Conservation (phyloP, 1,140 invertebrate species). For the Archivesica marissinica region DNA sequence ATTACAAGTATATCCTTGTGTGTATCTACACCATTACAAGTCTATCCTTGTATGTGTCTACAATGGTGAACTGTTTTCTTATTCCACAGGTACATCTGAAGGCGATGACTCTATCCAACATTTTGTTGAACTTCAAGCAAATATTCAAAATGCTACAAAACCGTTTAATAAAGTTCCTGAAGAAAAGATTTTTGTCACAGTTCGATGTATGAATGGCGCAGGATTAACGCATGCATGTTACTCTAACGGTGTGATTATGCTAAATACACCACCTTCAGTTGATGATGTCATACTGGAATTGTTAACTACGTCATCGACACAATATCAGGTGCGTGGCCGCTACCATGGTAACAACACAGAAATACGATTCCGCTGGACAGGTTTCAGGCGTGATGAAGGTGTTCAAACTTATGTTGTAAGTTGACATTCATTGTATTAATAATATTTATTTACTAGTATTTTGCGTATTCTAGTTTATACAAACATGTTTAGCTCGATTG, state of each 20-base stretch:
- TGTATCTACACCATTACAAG: too few species aligned
- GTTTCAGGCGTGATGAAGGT: slow-evolving; percentile 31
- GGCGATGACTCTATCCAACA: slow-evolving; percentile 4
- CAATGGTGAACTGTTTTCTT: too few species aligned
- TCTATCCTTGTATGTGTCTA: too few species aligned
- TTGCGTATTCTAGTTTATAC: background rate
- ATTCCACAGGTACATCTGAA: background rate
- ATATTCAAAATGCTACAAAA: background rate
- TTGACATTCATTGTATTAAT: background rate
- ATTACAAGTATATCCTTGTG: too few species aligned
- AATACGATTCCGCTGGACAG: slow-evolving; percentile 33
- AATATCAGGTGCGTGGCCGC: background rate
- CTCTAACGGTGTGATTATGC: slow-evolving; percentile 6
- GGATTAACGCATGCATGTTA: background rate
- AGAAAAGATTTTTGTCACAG: slow-evolving; percentile 7
- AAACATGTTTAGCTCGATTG: too few species aligned
- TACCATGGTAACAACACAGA: slow-evolving; percentile 39
- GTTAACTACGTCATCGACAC: slow-evolving; percentile 14
- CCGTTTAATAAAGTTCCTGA: background rate
- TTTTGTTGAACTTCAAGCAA: background rate
- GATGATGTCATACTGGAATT: slow-evolving; percentile 3
- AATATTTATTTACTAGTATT: background rate
- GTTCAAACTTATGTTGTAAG: slow-evolving; percentile 30
- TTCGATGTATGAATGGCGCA: slow-evolving; percentile 32
- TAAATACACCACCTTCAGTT: background rate